Evolutionary conservation across 2,888 invertebrate genomes (phyloP).

Genomic region (Lasioglossum morio): DNA sequence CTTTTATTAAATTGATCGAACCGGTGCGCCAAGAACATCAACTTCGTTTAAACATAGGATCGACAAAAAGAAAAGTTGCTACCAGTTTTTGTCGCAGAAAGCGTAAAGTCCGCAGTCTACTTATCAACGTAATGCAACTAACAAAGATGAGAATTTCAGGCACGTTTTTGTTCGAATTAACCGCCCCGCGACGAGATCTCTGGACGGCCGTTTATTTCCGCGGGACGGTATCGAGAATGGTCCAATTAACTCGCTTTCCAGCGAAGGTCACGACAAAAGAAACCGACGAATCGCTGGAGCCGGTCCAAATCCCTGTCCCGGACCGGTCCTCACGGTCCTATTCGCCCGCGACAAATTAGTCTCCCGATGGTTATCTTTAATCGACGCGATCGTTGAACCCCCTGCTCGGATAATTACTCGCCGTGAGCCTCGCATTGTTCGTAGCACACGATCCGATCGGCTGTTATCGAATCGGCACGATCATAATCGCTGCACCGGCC

Average conservation of each 20-base stretch:
- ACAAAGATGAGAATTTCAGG: background rate
- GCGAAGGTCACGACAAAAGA: constrained; percentile 43
- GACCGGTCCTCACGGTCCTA: background rate
- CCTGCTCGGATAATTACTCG: background rate
- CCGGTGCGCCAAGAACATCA: too few relatives aligned
- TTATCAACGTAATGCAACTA: too few relatives aligned
- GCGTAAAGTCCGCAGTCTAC: too few relatives aligned
- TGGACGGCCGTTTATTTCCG: background rate
- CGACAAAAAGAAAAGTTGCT: too few relatives aligned
- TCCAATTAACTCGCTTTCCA: constrained; percentile 39
- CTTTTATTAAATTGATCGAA: too few relatives aligned
- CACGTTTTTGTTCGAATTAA: background rate
- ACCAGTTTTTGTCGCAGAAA: too few relatives aligned
- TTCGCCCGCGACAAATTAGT: constrained; percentile 7
- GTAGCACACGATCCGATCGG: background rate
- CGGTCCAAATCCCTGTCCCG: constrained; percentile 12
- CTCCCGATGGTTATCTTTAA: constrained; percentile 17
- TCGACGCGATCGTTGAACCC: constrained; percentile 2
- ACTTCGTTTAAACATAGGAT: too few relatives aligned
- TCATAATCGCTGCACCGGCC: background rate
- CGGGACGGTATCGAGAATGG: constrained; percentile 23
- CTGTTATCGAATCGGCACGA: background rate
- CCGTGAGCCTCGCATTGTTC: background rate
- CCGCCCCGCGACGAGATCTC: background rate
- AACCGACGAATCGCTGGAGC: constrained; percentile 10